phyloP scores from a whole-genome alignment of 2,797 vertebrate species.

The Pristis pectinata region DNA sequence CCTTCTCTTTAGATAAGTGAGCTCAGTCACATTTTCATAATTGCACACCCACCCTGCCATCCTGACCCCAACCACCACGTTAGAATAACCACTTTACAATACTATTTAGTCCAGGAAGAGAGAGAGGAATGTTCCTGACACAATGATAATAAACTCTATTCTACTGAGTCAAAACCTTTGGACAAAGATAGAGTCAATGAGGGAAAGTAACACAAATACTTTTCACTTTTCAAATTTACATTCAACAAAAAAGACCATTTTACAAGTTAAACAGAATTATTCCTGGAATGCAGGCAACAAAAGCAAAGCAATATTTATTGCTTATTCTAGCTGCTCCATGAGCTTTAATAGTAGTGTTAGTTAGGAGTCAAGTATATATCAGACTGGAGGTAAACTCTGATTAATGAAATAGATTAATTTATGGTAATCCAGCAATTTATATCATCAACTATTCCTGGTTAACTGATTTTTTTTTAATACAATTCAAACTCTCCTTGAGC shows the following conservation, averaged over 20 bases:
- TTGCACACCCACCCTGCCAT: background rate
- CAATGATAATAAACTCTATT: background rate
- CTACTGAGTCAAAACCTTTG: background rate
- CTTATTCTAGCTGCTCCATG: background rate
- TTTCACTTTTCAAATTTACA: background rate
- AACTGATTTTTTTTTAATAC: background rate
- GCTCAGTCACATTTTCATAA: background rate
- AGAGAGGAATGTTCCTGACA: background rate
- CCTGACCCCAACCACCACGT: background rate
- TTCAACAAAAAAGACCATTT: background rate
- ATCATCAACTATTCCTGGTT: background rate
- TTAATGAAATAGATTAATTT: background rate
- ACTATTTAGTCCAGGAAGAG: background rate
- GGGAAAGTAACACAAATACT: background rate
- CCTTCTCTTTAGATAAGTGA: background rate
- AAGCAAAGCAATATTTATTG: background rate
- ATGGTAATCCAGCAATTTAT: background rate
- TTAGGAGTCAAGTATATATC: background rate
- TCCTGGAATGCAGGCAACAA: background rate
- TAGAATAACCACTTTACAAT: background rate
- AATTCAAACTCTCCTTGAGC: background rate
- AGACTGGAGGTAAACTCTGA: background rate
- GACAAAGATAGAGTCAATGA: background rate
- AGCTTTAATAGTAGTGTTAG: background rate
- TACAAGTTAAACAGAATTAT: background rate